Evolutionary conservation across 2,797 vertebrate genomes (phyloP).

Genomic region (Spatula versicolor): DNA sequence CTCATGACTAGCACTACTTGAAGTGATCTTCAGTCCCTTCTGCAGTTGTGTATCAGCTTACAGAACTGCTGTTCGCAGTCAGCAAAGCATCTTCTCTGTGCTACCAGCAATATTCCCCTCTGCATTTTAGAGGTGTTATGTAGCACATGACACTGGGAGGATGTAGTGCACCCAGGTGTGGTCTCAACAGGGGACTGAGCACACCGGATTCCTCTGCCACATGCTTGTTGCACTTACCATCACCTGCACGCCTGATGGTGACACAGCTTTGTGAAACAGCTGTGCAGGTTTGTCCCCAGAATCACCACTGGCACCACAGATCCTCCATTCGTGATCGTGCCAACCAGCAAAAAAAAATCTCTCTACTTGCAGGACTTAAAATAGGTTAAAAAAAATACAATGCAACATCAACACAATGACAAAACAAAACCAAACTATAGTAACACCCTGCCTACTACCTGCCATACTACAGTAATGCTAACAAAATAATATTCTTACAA

Average conservation of each 20-base stretch:
- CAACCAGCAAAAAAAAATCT: background rate
- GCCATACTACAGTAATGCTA: background rate
- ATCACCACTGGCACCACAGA: background rate
- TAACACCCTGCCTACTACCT: background rate
- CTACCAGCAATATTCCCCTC: background rate
- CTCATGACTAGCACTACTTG: background rate
- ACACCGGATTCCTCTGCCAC: background rate
- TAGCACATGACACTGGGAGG: background rate
- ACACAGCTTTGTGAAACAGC: background rate
- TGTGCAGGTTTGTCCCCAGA: background rate
- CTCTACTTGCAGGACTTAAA: background rate
- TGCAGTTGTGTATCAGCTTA: background rate
- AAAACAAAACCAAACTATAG: background rate
- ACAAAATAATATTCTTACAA: background rate
- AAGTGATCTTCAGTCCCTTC: background rate
- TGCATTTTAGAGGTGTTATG: background rate
- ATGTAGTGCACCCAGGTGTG: background rate
- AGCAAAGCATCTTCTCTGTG: background rate
- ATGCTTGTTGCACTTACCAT: background rate
- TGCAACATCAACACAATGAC: background rate
- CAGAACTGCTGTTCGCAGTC: background rate
- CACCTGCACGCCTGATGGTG: background rate
- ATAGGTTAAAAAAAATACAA: background rate
- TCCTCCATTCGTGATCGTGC: background rate
- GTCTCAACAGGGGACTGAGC: background rate